phyloP scores from a whole-genome alignment of 2,797 vertebrate species.

The Sebastes hubbsi region DNA sequence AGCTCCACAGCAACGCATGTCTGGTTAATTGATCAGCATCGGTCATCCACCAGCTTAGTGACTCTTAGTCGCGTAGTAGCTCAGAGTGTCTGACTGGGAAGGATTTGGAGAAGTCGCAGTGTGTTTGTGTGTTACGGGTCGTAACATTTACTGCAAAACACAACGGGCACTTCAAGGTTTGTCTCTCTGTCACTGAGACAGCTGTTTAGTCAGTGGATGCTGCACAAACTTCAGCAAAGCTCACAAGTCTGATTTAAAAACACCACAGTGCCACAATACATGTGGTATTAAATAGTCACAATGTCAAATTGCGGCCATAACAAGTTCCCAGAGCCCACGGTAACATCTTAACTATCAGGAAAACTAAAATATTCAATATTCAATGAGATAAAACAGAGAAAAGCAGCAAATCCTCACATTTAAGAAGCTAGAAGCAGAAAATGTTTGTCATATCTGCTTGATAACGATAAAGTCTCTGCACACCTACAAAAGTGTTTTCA shows the following conservation, averaged over 20 bases:
- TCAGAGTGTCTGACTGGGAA: not conserved
- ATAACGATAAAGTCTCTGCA: no score
- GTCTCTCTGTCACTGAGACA: not conserved
- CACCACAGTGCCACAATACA: not conserved
- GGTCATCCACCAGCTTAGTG: constrained; percentile 21
- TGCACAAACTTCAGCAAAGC: not conserved
- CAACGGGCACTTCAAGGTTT: no score
- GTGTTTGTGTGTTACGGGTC: constrained; percentile 9
- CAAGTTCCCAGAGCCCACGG: not conserved
- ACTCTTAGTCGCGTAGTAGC: not conserved
- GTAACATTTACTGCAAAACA: not conserved
- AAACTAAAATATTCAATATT: no score
- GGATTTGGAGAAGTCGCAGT: not conserved
- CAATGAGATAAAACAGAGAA: not conserved
- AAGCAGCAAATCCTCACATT: not conserved
- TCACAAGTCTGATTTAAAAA: not conserved
- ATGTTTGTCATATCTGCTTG: no score
- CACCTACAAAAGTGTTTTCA: not conserved
- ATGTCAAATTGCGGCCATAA: not conserved
- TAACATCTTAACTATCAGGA: no score
- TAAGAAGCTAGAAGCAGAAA: not conserved
- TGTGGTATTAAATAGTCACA: not conserved
- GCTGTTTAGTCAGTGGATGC: not conserved
- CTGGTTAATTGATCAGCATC: constrained; percentile 15
- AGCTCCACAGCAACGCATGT: not conserved